Evolutionary conservation across 2,888 invertebrate species (phyloP).

Genomic region (Ectobius pallidus): DNA sequence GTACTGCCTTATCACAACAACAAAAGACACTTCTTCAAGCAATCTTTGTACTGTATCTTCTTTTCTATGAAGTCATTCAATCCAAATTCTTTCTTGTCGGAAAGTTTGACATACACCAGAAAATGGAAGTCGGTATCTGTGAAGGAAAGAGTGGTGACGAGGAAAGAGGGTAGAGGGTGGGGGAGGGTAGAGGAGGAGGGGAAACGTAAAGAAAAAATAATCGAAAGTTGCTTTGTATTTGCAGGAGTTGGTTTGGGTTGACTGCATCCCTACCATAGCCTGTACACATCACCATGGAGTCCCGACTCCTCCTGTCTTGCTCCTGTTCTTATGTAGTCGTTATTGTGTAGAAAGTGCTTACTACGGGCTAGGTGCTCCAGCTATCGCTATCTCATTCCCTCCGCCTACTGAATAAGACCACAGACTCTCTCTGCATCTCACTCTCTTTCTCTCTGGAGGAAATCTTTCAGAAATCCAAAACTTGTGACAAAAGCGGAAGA

Average conservation of each 20-base stretch:
- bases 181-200: not conserved
- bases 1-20: slow-evolving; percentile 30
- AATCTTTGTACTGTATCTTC: slow-evolving; percentile 33
- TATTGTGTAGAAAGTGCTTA: slow-evolving; percentile 30
- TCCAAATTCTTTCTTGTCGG: slow-evolving; percentile 38
- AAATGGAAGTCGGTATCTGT: slow-evolving; percentile 39
- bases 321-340: slow-evolving; percentile 18
- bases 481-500: slow-evolving; percentile 39
- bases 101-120: slow-evolving; percentile 40
- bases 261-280: not conserved
- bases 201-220: slow-evolving; percentile 26
- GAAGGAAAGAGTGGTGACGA: slow-evolving; percentile 26
- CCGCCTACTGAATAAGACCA: not conserved
- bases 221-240: slow-evolving; percentile 40
- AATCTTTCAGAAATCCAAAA: slow-evolving; percentile 39
- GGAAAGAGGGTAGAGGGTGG: slow-evolving; percentile 7
- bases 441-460: slow-evolving; percentile 17
- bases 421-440: not conserved
- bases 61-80: slow-evolving; percentile 39
- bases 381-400: too few relatives aligned
- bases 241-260: slow-evolving; percentile 21
- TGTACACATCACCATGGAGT: not conserved
- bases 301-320: slow-evolving; percentile 5
- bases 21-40: slow-evolving; percentile 34
- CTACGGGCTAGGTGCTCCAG: not conserved